Percentiles rank a stretch among this genome's conserved stretches.
phyloP scores from a whole-genome alignment of 1,140 invertebrate genomes.

The Dendrolimus punctatus region DNA sequence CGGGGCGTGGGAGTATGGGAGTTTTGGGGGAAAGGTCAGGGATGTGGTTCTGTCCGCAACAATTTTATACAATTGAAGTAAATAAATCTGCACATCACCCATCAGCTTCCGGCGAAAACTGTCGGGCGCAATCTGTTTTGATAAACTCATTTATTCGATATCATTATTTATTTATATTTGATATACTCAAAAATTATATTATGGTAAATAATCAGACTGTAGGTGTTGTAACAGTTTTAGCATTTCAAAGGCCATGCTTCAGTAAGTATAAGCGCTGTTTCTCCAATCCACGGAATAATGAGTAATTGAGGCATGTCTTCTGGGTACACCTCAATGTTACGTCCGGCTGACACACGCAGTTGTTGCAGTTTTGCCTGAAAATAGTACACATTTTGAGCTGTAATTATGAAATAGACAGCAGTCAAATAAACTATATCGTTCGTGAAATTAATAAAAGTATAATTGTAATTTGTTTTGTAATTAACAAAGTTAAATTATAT shows the following conservation, averaged over 20 bases:
- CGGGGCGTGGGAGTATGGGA: too few relatives aligned
- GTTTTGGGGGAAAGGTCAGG: too few relatives aligned
- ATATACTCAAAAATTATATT: background rate
- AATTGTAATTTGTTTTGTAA: too few relatives aligned
- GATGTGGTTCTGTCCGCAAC: too few relatives aligned
- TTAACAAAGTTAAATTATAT: too few relatives aligned
- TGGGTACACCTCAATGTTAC: slow-evolving; percentile 33
- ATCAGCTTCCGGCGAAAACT: too few relatives aligned
- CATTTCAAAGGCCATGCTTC: slow-evolving; percentile 27
- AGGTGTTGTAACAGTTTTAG: background rate
- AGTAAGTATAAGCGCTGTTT: slow-evolving; percentile 23
- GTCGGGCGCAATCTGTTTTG: too few relatives aligned
- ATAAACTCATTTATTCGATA: too few relatives aligned
- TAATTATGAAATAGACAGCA: background rate
- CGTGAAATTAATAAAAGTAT: background rate
- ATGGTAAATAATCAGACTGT: background rate
- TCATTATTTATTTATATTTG: background rate
- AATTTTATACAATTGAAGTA: too few relatives aligned
- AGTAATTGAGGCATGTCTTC: slow-evolving; percentile 41
- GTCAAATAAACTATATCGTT: too few relatives aligned
- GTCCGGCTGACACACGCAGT: slow-evolving; percentile 43
- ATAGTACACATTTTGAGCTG: background rate
- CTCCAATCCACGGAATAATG: slow-evolving; percentile 16
- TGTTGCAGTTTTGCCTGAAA: slow-evolving; percentile 45
- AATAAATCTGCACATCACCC: too few relatives aligned